A percentile compares a stretch with the other conserved stretches of the same genome.
phyloP scores from a whole-genome alignment of 2,888 invertebrate genomes.

The Lycaena phlaeas region DNA sequence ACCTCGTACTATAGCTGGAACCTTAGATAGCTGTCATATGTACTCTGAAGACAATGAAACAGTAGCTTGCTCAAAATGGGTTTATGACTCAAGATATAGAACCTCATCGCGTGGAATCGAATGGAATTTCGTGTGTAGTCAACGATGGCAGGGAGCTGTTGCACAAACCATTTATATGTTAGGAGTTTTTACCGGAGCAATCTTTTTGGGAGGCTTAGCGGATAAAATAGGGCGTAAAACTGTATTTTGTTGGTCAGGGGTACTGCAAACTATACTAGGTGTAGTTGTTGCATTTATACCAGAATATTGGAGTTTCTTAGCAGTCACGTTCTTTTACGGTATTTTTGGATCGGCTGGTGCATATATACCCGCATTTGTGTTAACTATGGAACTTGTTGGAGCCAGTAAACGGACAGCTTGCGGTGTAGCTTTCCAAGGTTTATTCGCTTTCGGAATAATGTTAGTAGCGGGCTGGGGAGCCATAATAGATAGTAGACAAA shows the following conservation, averaged over 20 bases:
- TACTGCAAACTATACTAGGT: conserved; percentile 80
- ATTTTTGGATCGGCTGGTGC: conserved; percentile 89
- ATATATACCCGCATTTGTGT: conserved; percentile 78
- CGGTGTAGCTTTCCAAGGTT: conserved; percentile 84
- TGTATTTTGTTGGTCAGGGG: conserved; percentile 85
- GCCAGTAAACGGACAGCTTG: conserved; percentile 84
- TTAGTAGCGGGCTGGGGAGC: conserved; percentile 88
- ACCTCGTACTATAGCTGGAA: conserved; percentile 66
- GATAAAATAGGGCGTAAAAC: conserved; percentile 88
- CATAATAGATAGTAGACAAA: conserved; percentile 79
- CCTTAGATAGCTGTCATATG: conserved; percentile 76
- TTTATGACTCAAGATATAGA: conserved; percentile 82
- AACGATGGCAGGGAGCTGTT: conserved; percentile 85
- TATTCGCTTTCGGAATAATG: conserved; percentile 87
- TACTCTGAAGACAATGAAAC: conserved; percentile 45
- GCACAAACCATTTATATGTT: conserved; percentile 87
- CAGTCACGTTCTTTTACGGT: conserved; percentile 79
- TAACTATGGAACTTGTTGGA: conserved; percentile 89
- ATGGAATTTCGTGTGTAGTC: conserved; percentile 86
- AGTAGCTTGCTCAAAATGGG: conserved; percentile 67
- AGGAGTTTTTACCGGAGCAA: conserved; percentile 88
- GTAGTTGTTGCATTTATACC: conserved; percentile 84
- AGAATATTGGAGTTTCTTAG: conserved; percentile 81
- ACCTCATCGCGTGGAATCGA: conserved; percentile 83
- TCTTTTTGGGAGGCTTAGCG: conserved; percentile 84